Percentiles rank a stretch among this genome's conserved stretches.
Conservation (phyloP, 2,113 vertebrate genomes). For the Bagarius yarrelli region DNA sequence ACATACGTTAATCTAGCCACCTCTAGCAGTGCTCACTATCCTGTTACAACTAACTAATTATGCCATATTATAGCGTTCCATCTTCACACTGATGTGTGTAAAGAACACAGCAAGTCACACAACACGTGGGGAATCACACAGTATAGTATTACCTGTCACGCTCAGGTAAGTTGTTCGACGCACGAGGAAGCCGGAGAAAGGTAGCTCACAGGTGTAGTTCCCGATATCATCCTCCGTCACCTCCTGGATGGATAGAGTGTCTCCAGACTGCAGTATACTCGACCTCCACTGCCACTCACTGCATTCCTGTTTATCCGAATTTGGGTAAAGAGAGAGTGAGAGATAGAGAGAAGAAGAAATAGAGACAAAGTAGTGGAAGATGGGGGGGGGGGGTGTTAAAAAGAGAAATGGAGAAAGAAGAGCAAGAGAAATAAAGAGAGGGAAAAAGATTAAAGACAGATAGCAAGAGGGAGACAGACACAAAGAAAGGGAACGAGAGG, state of each 20-base stretch:
- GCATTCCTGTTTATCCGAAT: constrained; percentile 64
- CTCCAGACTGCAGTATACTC: constrained; percentile 83
- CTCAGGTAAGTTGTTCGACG: constrained; percentile 90
- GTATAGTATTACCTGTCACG: constrained; percentile 82
- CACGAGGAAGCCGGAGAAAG: constrained; percentile 87
- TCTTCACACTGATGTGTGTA: neutral
- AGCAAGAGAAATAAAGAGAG: too few relatives aligned
- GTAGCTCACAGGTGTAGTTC: constrained; percentile 96
- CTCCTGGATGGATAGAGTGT: constrained; percentile 85
- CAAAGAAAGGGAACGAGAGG: constrained; percentile 6
- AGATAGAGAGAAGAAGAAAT: neutral
- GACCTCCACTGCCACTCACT: constrained; percentile 77
- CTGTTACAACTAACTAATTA: neutral
- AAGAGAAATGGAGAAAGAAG: too few relatives aligned
- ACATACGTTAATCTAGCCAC: constrained; percentile 26
- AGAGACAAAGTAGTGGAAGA: neutral
- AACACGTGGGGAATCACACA: neutral
- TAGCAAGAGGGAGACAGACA: too few relatives aligned
- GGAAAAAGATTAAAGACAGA: too few relatives aligned
- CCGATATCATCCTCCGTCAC: constrained; percentile 96
- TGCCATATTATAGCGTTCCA: neutral
- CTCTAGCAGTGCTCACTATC: neutral
- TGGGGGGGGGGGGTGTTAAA: too few relatives aligned
- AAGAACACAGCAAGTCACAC: neutral
- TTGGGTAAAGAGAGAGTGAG: constrained; percentile 20